Base-by-base conservation (phyloP, 2,888 invertebrate species). In the Plagiodera versicolora region DNA sequence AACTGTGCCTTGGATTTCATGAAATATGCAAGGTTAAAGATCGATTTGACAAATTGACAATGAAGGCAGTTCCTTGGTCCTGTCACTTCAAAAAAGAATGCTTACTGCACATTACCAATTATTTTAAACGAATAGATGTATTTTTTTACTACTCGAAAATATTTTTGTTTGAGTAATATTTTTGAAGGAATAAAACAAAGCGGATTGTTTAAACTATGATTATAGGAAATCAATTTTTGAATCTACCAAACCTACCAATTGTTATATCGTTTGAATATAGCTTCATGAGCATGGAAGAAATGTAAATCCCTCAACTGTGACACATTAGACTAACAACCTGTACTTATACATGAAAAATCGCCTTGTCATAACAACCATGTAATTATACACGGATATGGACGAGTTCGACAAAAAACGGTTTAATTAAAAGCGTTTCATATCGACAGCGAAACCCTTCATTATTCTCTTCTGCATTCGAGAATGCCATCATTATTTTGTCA, bases 401-500 rank as follows among this genome's bases (percentile, higher is more conserved):
- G 45, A 47, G 16, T 53, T 50, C 45, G 39, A 61, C 55, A 58
- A 61, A 61, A 58, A 54, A 24, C 45, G 46, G 46, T 54, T 63
- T 57, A 60, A 63, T 63, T 63, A 63, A 63, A 57, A 63, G 63
- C 60, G 46, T 47, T 57, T 60, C 63, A 62, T 58, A 60, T 54
- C 53, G 44, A 56, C 32, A 49, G 54, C 45, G 52, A 63, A 60
- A 54, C 63, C 63, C 17, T 56, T 57, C 54, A 63, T 63, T 63
- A 63, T 60, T 60, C 56, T 57, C 59, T 50, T 32, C 56, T 16
- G 46, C 35, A 54, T 60, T 60, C 56, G 58, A 56, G 63, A 24
- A 19, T n/a, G 30, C 49, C 60, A 57, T 63, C 60, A 63, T 63
- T 63, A 63, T 63, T 63, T 60, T 63, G 63, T 60, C 63, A 63